Evolutionary conservation across 2,888 invertebrate species (phyloP), one percentile per base, ranked within the genome.

Genomic region (Linnaemya vulpina): DNA sequence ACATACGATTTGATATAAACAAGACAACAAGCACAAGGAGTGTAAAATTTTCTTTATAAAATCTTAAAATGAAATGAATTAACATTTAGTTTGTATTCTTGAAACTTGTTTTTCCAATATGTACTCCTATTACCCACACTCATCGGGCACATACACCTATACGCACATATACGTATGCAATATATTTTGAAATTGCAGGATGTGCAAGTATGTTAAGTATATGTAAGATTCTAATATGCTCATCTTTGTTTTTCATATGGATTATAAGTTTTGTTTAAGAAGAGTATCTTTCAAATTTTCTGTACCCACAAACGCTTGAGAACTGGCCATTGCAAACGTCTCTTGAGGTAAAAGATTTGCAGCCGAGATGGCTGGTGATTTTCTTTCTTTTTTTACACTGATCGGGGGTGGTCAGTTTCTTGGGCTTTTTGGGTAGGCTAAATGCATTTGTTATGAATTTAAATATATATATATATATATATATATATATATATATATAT

Each of bases 51-150:
- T 80, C 74, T 67, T 67, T 67, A n/a, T 9, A 51, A 40, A 67
- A 81, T 81, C 68, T 76, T 70, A 76, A 77, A 84, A 68, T 58
- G 65, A 73, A 84, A 51, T 51, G 51, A 73, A 84, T 84, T 84
- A 84, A 84, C 63, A 84, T 84, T 81, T 74, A 81, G 81, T 74
- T 74, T 84, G 81, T 74, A 58, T 84, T 77, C 25, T 53, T 30
- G 17, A 46, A 73, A 81, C 38, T 63, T 70, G 46, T 75, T 70
- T 60, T 67, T 60, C 20, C 30, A 60, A 51, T 60, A 70, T 70
- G 60, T 46, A 17, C 5, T 30, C 38, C 1, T n/a, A 55, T 7
- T 7, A 30, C 22, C n/a, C n/a, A 58, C 10, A 30, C 30, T 30
- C 30, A n/a, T 11, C 7, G 17, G 25, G 11, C 11, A 53, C 17